Evolutionary conservation across 2,888 invertebrate species (phyloP), one percentile per base, ranked within the genome.

Genomic region (Amaurobius ferox): DNA sequence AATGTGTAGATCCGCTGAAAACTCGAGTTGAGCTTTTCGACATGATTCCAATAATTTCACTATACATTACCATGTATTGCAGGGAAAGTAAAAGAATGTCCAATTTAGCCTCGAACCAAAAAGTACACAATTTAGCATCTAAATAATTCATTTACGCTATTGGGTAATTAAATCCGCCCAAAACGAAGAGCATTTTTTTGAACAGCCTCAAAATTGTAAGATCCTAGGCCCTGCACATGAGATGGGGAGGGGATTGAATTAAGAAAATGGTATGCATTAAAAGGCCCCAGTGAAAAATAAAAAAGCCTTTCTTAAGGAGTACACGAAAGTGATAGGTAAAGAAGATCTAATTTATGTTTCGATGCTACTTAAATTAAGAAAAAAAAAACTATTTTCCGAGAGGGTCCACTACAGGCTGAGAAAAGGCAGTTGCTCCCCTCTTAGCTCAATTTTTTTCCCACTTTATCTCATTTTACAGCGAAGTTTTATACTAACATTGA

Each of bases 341-440:
- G 68, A 70, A 83, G 77, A 83, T 77, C 83, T 83, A 83, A 83
- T 83, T 83, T 83, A 83, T 83, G 77, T 83, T 83, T 83, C 71
- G 83, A 77, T 83, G 83, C 83, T 72, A 77, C 83, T 83, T 83
- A 77, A 83, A 83, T 83, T 83, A 77, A 83, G 77, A n/a, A n/a
- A n/a, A 83, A 83, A 83, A 77, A 77, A 77, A 71, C 70, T 77
- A 77, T 83, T 83, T 83, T 83, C 55, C 26, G 55, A 74, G 74
- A 81, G 70, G 68, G 76, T 77, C 77, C 77, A 72, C 71, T 44
- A 48, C 39, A 72, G 55, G 76, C 64, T 64, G 23, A 61, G 62
- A 66, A 29, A 40, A 70, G 81, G 77, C 83, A 77, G 71, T 83
- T 76, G 0, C 26, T 13, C 68, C 68, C 68, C 9, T 26, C 7